Base-by-base conservation (phyloP, 2,797 vertebrate species). In the Poecilia picta region DNA sequence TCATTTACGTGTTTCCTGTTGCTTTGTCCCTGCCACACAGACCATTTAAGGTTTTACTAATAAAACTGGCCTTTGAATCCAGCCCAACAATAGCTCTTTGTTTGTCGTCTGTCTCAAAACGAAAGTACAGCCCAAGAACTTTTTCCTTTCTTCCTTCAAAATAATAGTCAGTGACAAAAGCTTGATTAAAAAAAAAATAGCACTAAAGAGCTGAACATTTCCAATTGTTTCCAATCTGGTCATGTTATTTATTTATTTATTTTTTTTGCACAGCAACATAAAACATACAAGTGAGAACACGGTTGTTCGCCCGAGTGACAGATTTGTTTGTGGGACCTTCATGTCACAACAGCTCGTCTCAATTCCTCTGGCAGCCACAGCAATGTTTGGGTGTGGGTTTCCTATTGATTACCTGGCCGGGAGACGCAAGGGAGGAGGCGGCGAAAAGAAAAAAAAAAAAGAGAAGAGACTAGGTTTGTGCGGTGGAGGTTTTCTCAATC, bases 351-450 rank as follows among this genome's bases (percentile, higher is more conserved):
- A 89, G 82, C 84, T 80, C 74, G 41, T 85, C 82, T 74, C 41
- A 59, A 73, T 85, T 74, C 85, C 84, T 83, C 84, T 78, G 77
- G 76, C 79, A 51, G 85, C 73, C 77, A 20, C 89, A 89, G 88
- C 88, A n/a, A n/a, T n/a, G n/a, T n/a, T n/a, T n/a, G 88, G 93
- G 92, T 94, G 95, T 93, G 90, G 25, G 64, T 83, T 90, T 88
- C 85, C 86, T 92, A 95, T 95, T 93, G 93, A 95, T 95, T 92
- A 95, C 94, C 94, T 93, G 92, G 83, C 88, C 82, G 66, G 77
- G 77, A 45, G 78, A 85, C 75, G 75, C 43, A 79, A 83, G 81
- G 79, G 76, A 45, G 80, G 74, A 75, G 82, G 70, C 75, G 41
- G 41, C 41, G 8, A 8, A 41, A 7, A 49, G 7, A 51, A 23